A percentile compares a stretch with the other conserved stretches of the same genome.
Evolutionary conservation across 2,888 invertebrate genomes (phyloP).

Genomic region (Tenthredo notha): DNA sequence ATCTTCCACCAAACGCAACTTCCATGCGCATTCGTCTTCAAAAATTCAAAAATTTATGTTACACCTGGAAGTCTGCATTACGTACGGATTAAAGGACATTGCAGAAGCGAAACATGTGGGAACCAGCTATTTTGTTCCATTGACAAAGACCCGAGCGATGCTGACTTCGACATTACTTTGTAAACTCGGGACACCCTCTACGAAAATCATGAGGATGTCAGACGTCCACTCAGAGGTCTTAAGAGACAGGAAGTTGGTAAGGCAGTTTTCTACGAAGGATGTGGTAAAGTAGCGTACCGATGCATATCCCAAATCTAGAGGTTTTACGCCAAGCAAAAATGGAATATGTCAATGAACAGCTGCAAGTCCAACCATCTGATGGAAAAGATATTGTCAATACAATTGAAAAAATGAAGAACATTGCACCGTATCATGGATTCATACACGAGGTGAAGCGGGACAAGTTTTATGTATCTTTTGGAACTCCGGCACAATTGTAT

Average conservation of each 20-base stretch:
- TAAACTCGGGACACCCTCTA: not conserved
- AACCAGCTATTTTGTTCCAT: no score
- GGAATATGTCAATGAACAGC: constrained; percentile 6
- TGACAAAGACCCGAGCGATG: not conserved
- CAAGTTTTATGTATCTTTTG: constrained; percentile 15
- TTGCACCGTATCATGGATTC: constrained; percentile 27
- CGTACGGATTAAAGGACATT: no score
- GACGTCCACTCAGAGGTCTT: constrained; percentile 53
- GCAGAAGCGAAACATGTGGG: no score
- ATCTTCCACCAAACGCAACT: no score
- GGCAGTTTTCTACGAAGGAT: constrained; percentile 44
- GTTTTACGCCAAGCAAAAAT: constrained; percentile 42
- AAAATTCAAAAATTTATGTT: no score
- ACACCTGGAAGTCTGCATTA: no score
- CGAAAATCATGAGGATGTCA: constrained; percentile 19
- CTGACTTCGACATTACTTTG: not conserved
- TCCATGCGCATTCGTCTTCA: no score
- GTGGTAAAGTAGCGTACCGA: not conserved
- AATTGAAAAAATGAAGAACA: constrained; percentile 40
- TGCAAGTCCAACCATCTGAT: constrained; percentile 23
- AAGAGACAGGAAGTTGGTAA: constrained; percentile 36
- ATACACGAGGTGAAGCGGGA: constrained; percentile 28
- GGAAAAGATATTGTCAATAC: constrained; percentile 49
- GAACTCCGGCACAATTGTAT: constrained; percentile 12
- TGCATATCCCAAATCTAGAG: not conserved